A percentile compares a stretch with the other conserved stretches of the same genome.
Conservation (phyloP, 1,140 invertebrate genomes). For the Leptonema lineaticorne region DNA sequence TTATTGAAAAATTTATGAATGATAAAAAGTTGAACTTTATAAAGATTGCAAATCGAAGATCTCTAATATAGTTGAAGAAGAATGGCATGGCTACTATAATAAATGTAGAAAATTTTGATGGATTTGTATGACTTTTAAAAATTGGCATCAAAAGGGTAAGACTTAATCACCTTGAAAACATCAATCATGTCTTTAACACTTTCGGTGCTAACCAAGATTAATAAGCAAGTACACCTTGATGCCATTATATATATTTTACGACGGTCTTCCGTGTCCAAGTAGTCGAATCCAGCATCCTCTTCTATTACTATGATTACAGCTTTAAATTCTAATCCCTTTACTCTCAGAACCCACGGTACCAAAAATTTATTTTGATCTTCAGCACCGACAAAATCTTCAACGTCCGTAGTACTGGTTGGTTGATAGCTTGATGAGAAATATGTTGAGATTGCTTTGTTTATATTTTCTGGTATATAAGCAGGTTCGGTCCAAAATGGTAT, state of each 20-base stretch:
- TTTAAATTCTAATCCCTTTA: constrained; percentile 50
- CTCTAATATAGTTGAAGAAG: too few species aligned
- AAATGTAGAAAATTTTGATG: too few species aligned
- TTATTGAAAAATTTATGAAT: too few species aligned
- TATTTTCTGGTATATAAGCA: constrained; percentile 40
- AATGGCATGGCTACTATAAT: too few species aligned
- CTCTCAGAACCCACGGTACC: constrained; percentile 46
- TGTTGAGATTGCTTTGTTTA: constrained; percentile 45
- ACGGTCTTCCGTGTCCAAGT: constrained; percentile 45
- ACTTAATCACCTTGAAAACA: constrained; percentile 38
- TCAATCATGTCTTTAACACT: constrained; percentile 42
- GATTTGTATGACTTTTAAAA: neutral
- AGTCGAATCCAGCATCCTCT: constrained; percentile 46
- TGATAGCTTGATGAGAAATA: constrained; percentile 46
- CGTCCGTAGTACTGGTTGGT: constrained; percentile 44
- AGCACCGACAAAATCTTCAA: constrained; percentile 45
- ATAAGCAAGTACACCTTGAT: constrained; percentile 47
- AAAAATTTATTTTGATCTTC: constrained; percentile 45
- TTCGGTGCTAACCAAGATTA: constrained; percentile 45
- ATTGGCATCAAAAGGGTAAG: constrained; percentile 39
- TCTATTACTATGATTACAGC: constrained; percentile 48
- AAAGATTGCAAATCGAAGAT: too few species aligned
- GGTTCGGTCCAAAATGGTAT: constrained; percentile 46
- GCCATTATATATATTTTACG: constrained; percentile 48
- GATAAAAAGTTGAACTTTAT: too few species aligned